Evolutionary conservation across 2,888 invertebrate species (phyloP).

Genomic region (Oasisia sp.): DNA sequence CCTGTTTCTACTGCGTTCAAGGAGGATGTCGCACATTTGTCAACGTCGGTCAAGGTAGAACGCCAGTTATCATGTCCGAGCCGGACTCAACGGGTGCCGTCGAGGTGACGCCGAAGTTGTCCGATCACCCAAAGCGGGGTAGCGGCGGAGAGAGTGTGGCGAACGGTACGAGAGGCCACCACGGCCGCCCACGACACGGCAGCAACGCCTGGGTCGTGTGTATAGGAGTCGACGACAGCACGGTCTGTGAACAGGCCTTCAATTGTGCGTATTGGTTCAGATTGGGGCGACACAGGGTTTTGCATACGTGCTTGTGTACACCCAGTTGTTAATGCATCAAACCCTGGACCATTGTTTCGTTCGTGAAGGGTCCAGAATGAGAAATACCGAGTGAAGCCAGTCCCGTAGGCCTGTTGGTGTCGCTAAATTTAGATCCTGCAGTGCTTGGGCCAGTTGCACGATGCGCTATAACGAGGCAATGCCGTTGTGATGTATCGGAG

Average conservation of each 20-base stretch:
- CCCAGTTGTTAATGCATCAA: not conserved
- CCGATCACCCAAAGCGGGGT: not conserved
- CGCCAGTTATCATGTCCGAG: not conserved
- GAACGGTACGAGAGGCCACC: not conserved
- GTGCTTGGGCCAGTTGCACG: not conserved
- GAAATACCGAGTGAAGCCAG: not conserved
- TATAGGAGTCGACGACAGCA: not conserved
- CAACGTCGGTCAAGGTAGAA: not conserved
- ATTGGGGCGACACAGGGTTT: not conserved
- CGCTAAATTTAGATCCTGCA: not conserved
- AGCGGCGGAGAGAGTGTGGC: not conserved
- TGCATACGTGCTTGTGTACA: not conserved
- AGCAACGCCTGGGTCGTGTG: not conserved
- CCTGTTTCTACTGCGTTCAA: not conserved
- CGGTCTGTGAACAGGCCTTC: constrained; percentile 9
- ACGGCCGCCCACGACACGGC: not conserved
- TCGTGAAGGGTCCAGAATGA: not conserved
- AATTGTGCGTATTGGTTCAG: not conserved
- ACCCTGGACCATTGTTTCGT: not conserved
- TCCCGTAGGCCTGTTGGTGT: not conserved
- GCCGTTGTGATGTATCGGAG: not conserved
- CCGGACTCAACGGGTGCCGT: not conserved
- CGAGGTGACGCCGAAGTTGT: not conserved
- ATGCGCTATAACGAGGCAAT: not conserved
- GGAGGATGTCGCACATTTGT: not conserved